Evolutionary conservation across 2,888 invertebrate genomes (phyloP).

Genomic region (Gastracanthus pulcherrimus): DNA sequence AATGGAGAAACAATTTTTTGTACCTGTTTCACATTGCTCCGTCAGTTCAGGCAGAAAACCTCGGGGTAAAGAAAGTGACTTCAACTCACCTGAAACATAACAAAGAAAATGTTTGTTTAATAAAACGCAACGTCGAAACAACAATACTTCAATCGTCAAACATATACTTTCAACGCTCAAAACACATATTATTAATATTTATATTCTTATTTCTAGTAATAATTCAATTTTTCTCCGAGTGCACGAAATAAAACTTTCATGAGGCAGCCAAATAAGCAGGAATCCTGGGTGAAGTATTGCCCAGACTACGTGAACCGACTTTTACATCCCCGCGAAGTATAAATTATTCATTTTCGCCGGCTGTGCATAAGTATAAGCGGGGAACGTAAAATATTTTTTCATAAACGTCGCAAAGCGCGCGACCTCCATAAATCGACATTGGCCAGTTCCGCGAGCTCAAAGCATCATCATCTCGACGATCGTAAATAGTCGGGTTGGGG

Average conservation of each 20-base stretch:
- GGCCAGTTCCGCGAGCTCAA: background rate
- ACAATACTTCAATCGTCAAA: background rate
- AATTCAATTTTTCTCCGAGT: background rate
- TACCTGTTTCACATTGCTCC: constrained; percentile 69
- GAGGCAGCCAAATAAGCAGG: background rate
- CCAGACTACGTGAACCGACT: constrained; percentile 7
- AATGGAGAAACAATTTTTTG: constrained; percentile 42
- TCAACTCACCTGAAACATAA: constrained; percentile 82
- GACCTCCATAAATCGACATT: constrained; percentile 43
- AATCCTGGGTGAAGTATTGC: background rate
- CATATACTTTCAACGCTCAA: background rate
- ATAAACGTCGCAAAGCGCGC: constrained; percentile 23
- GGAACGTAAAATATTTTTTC: constrained; percentile 31
- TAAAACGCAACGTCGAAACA: background rate
- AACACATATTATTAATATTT: background rate
- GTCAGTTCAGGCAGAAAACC: constrained; percentile 70
- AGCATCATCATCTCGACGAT: no score
- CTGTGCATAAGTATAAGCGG: background rate
- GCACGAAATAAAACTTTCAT: constrained; percentile 4
- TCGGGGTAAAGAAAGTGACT: constrained; percentile 77
- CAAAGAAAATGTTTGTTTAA: constrained; percentile 34
- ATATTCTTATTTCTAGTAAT: background rate
- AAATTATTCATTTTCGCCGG: constrained; percentile 31
- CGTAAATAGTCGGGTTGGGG: background rate
- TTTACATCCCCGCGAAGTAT: constrained; percentile 15